These are phyloP conservation scores for Lepisosteus osseus DNA, from an alignment of 2,113 vertebrate species.

Conservation along the genomic window DNA sequence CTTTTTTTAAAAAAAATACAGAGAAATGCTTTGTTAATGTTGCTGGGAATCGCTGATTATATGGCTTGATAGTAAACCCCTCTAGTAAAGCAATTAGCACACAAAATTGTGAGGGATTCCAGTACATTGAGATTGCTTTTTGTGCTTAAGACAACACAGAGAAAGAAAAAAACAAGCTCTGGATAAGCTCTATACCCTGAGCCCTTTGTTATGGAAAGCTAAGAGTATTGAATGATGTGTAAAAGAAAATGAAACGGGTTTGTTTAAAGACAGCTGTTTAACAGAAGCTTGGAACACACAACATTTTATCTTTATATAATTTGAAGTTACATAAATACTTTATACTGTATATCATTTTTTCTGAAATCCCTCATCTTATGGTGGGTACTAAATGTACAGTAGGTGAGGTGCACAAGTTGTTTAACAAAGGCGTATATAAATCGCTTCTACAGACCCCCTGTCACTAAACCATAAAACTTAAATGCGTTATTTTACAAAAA, in stretches of 20 bases:
- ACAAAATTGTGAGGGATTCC: background rate
- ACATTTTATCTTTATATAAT: background rate
- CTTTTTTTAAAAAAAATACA: slow-evolving; percentile 28
- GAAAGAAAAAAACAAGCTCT: slow-evolving; percentile 1
- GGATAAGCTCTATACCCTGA: slow-evolving; percentile 1
- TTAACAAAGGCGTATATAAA: too few relatives aligned
- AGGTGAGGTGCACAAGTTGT: too few relatives aligned
- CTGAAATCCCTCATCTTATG: background rate
- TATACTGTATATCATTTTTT: background rate
- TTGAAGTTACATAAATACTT: background rate
- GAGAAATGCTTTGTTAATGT: slow-evolving; percentile 16
- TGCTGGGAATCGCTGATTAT: slow-evolving; percentile 29
- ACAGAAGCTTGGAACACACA: background rate
- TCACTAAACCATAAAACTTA: too few relatives aligned
- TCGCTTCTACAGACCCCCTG: too few relatives aligned
- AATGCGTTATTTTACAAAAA: too few relatives aligned
- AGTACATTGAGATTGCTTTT: background rate
- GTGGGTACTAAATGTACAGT: too few relatives aligned
- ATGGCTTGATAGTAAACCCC: slow-evolving; percentile 27
- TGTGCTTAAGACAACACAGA: slow-evolving; percentile 7
- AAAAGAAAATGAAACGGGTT: slow-evolving; percentile 12
- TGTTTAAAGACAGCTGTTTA: slow-evolving; percentile 19
- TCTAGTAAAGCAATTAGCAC: background rate
- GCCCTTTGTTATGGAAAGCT: slow-evolving; percentile 8
- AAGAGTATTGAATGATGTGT: slow-evolving; percentile 21